Conservation (phyloP, 2,888 invertebrate species). For the Eilema depressum region DNA sequence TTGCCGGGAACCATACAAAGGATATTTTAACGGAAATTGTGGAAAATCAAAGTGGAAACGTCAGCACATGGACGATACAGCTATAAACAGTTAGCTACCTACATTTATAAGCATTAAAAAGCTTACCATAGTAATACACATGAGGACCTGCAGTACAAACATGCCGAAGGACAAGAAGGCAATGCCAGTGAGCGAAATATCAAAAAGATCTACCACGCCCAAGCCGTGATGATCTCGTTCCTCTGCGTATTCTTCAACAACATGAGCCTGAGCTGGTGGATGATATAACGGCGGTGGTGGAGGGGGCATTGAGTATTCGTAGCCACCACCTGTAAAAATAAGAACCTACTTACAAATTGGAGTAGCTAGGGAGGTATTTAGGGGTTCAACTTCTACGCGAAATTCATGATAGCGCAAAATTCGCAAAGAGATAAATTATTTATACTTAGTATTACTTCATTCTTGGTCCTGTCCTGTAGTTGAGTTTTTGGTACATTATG, state of each 20-base stretch:
- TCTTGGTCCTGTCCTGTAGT: too few relatives aligned
- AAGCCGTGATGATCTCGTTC: conserved; percentile 87
- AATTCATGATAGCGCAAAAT: too few relatives aligned
- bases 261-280: conserved; percentile 61
- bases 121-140: conserved; percentile 90
- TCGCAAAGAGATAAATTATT: too few relatives aligned
- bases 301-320: conserved; percentile 81
- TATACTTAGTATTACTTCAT: too few relatives aligned
- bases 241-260: conserved; percentile 67
- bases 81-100: not conserved
- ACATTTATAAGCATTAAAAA: not conserved
- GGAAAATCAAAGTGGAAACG: not conserved
- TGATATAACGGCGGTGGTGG: conserved; percentile 78
- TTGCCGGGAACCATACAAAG: too few relatives aligned
- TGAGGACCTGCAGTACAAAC: conserved; percentile 92
- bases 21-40: too few relatives aligned
- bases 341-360: too few relatives aligned
- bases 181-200: conserved; percentile 93
- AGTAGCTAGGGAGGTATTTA: too few relatives aligned
- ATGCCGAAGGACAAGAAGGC: conserved; percentile 94
- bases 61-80: not conserved
- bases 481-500: too few relatives aligned
- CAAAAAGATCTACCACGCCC: conserved; percentile 91
- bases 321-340: conserved; percentile 70
- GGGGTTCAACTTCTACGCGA: too few relatives aligned